Base-by-base conservation (phyloP, 2,113 vertebrate species). In the Girardinichthys multiradiatus region DNA sequence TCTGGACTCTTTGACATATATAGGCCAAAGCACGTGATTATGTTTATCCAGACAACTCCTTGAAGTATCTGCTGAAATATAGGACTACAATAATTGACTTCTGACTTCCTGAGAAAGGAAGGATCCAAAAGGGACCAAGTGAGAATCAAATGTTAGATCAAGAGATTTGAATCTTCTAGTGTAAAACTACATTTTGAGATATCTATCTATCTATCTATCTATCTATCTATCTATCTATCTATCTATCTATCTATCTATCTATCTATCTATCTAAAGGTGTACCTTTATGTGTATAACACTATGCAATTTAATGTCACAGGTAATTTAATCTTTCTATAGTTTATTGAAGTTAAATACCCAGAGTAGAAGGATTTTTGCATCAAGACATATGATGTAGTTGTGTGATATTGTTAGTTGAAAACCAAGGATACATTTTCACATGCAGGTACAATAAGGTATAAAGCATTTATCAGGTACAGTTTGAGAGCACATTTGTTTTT, bases 1-100 rank as follows among this genome's bases (percentile, higher is more conserved):
- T 67, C 68, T 60, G 21, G 64, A 61, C 73, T 60, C 70, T 69
- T 57, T 84, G 89, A 90, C 89, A 87, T 78, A 71, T 83, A 87
- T 88, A 81, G 70, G 80, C 75, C 65, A 68, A 70, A 81, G 74
- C 66, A 75, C 78, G 77, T 68, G 82, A 91, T 84, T 80, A 79
- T 91, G 78, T 91, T 91, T 91, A 85, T 62, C 81, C 81, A 90
- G 86, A 77, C 71, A 86, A 69, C 31, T 91, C 78, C 77, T 77
- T 84, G 90, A 91, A 91, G 91, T 91, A 76, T 60, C 73, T 72
- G 70, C 74, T 88, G 77, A 64, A 84, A 89, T 81, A 63, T 88
- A 80, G 64, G 81, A 78, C 89, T 73, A 74, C 61, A 67, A 82
- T 90, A 86, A 81, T 75, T 89, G 80, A 92, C 71, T 83, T 83